These are phyloP conservation scores for Trachymyrmex cornetzi DNA, from an alignment of 1,140 invertebrate species.

Conservation along the genomic window DNA sequence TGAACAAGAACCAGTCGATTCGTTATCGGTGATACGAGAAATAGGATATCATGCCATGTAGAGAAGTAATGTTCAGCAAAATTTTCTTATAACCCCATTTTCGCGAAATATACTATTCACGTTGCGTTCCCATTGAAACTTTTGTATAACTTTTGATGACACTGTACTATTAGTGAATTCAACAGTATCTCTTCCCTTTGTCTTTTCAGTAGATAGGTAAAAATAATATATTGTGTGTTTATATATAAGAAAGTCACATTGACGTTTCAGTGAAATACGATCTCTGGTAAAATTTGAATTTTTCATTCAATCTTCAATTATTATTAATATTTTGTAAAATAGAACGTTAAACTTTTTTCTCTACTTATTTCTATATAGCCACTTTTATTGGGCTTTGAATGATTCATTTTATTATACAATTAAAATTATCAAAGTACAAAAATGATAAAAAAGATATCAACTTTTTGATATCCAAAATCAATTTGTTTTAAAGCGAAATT, in stretches of 20 bases:
- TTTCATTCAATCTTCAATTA: background rate
- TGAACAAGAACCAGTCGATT: background rate
- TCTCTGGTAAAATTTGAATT: background rate
- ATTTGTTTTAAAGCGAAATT: background rate
- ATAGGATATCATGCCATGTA: background rate
- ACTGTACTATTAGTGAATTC: background rate
- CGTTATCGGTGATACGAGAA: background rate
- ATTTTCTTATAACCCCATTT: slow-evolving; percentile 3
- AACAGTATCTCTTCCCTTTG: background rate
- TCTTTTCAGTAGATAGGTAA: background rate
- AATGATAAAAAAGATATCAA: background rate
- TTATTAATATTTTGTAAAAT: slow-evolving; percentile 3
- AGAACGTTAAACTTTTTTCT: background rate
- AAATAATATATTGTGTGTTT: slow-evolving; percentile 8
- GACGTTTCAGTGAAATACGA: background rate
- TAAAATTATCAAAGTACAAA: background rate
- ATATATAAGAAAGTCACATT: background rate
- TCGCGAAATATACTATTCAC: background rate
- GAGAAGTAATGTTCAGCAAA: background rate
- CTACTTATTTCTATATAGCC: background rate
- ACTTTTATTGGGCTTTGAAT: background rate
- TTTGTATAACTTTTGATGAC: background rate
- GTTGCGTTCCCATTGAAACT: background rate
- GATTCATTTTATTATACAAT: background rate
- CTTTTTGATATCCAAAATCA: background rate